Conservation (phyloP, 2,797 vertebrate species). For the Microtus obscurus region DNA sequence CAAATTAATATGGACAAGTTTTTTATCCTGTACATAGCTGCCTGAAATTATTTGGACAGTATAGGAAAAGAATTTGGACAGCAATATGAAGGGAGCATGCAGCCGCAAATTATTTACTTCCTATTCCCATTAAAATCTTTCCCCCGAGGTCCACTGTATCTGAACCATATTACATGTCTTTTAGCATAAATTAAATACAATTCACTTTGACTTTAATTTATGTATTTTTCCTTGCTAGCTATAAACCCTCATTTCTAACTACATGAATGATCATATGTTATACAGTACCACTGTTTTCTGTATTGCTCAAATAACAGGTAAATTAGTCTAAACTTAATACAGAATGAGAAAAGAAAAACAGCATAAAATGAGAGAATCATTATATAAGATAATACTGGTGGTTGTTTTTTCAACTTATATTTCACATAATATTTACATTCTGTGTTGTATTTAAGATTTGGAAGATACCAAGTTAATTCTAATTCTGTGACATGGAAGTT, state of each 20-base stretch:
- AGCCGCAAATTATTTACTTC: constrained; percentile 72
- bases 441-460: constrained; percentile 2
- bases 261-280: constrained; percentile 66
- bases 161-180: neutral
- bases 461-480: neutral
- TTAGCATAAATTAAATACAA: constrained; percentile 77
- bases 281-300: constrained; percentile 42
- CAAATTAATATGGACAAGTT: constrained; percentile 22
- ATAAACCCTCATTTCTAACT: constrained; percentile 68
- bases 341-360: neutral
- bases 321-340: neutral
- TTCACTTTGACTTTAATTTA: constrained; percentile 80
- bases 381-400: neutral
- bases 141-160: constrained; percentile 66
- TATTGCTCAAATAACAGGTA: constrained; percentile 18
- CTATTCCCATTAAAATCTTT: constrained; percentile 78
- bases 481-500: constrained; percentile 8
- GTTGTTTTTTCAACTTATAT: neutral
- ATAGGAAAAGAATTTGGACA: neutral
- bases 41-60: constrained; percentile 22
- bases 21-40: neutral
- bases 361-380: neutral
- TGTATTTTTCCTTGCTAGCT: constrained; percentile 69
- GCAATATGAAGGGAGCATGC: constrained; percentile 24
- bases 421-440: neutral